Conservation (phyloP, 2,113 vertebrate species). For the Cyprinodon tularosa region DNA sequence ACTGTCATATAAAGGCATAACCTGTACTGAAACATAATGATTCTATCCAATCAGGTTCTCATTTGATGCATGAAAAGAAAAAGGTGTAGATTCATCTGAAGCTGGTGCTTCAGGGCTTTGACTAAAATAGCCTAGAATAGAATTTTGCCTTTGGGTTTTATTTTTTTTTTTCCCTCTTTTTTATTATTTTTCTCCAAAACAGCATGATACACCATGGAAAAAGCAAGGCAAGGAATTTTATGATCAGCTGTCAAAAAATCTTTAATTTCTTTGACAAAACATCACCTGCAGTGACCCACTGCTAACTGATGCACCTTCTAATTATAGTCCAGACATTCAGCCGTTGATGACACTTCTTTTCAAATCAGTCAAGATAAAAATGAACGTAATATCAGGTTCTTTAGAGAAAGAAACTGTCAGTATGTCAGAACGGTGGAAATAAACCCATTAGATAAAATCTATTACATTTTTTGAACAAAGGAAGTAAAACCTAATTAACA, state of each 20-base stretch:
- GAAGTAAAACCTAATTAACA: too few species aligned
- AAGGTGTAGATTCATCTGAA: conserved; percentile 27
- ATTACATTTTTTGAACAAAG: not conserved
- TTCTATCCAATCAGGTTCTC: not conserved
- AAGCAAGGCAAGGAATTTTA: not conserved
- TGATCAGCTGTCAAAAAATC: not conserved
- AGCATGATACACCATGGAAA: conserved; percentile 8
- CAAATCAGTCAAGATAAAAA: not conserved
- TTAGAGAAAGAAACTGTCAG: too few species aligned
- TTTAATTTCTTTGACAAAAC: too few species aligned
- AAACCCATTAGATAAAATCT: not conserved
- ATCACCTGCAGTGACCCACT: too few species aligned
- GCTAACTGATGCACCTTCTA: not conserved
- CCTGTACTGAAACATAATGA: not conserved
- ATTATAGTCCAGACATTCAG: not conserved
- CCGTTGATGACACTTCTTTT: not conserved
- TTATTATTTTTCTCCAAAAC: not conserved
- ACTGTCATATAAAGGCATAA: not conserved
- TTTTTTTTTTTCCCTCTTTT: conserved; percentile 8
- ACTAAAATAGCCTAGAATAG: conserved; percentile 10
- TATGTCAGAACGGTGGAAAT: not conserved
- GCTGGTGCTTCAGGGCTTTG: conserved; percentile 15
- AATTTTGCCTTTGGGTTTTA: conserved; percentile 29
- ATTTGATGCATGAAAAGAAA: not conserved
- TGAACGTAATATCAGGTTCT: not conserved